A percentile compares a stretch with the other conserved stretches of the same genome.
Evolutionary conservation across 2,797 vertebrate species (phyloP).

Genomic region (Cheirogaleus major): DNA sequence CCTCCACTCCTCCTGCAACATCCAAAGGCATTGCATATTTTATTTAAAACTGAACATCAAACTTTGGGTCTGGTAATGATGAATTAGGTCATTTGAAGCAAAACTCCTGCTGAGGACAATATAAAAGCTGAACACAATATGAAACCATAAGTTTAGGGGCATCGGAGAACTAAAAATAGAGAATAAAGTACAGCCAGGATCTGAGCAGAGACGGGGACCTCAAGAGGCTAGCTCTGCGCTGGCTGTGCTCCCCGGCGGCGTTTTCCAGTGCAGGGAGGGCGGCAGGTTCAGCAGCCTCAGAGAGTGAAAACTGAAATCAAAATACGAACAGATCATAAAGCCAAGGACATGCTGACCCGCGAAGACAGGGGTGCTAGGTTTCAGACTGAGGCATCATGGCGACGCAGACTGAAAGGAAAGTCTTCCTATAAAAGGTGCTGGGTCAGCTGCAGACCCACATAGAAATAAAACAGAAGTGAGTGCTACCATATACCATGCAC

Average conservation of each 20-base stretch:
- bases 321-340: neutral
- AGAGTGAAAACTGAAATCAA: neutral
- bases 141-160: neutral
- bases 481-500: accelerated
- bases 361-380: no score
- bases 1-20: neutral
- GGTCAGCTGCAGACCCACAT: neutral
- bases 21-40: neutral
- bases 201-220: accelerated
- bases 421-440: accelerated
- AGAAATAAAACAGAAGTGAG: neutral
- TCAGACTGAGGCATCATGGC: no score
- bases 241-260: accelerated
- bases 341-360: neutral
- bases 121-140: neutral
- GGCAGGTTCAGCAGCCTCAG: neutral
- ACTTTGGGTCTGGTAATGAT: neutral
- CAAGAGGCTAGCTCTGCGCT: accelerated
- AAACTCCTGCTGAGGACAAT: neutral
- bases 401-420: neutral
- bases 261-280: neutral
- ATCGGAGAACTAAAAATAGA: neutral
- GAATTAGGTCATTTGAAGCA: neutral
- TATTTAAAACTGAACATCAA: neutral
- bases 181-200: neutral